Conservation (phyloP, 2,888 invertebrate species). For the Nomada ruficornis region DNA sequence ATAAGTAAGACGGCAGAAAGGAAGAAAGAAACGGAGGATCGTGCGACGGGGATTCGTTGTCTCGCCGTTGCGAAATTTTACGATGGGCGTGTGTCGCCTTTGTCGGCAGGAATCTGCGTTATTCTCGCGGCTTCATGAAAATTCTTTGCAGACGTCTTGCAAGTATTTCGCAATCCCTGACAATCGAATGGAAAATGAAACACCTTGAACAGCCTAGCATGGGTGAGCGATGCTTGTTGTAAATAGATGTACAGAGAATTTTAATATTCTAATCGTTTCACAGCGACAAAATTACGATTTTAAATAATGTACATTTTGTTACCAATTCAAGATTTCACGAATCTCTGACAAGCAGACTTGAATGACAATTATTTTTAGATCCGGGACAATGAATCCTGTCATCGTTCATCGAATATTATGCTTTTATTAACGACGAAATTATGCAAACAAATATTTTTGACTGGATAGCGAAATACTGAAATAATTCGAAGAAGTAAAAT, state of each 20-base stretch:
- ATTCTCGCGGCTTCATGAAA: slow-evolving; percentile 45
- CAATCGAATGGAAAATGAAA: slow-evolving; percentile 1
- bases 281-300: no score
- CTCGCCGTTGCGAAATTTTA: slow-evolving; percentile 49
- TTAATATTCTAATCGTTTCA: no score
- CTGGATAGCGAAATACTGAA: no score
- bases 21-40: slow-evolving; percentile 2
- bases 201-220: background rate
- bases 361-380: no score
- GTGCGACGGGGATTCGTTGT: slow-evolving; percentile 30
- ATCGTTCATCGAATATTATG: no score
- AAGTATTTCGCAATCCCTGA: slow-evolving; percentile 39
- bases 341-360: no score
- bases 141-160: slow-evolving; percentile 22
- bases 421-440: no score
- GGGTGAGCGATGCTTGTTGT: background rate
- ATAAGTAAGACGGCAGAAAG: background rate
- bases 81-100: slow-evolving; percentile 47
- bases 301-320: no score
- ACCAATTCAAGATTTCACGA: no score
- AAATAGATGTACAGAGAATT: background rate
- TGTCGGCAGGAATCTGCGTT: slow-evolving; percentile 45
- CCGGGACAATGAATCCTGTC: no score
- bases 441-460: no score
- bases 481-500: no score